These are phyloP conservation scores for Pantherophis vulpinus DNA, from an alignment of 2,797 vertebrate genomes.

Conservation along the genomic window DNA sequence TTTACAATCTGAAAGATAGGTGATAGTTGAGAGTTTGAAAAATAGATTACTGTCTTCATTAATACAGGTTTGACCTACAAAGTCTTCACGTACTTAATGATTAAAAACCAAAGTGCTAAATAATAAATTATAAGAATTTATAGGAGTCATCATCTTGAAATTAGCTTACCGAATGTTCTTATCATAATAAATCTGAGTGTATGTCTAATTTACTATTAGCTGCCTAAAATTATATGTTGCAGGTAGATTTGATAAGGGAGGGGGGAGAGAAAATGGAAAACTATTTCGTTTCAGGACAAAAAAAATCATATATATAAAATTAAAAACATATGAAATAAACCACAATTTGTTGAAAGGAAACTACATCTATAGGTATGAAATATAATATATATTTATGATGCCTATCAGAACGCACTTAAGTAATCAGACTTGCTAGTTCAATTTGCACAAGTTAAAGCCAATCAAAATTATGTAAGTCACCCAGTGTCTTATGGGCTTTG, in stretches of 20 bases:
- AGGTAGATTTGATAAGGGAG: slow-evolving; percentile 60
- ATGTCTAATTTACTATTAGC: slow-evolving; percentile 80
- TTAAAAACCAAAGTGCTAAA: slow-evolving; percentile 86
- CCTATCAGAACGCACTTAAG: not conserved
- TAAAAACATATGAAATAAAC: slow-evolving; percentile 78
- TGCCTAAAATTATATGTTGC: slow-evolving; percentile 84
- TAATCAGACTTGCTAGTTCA: not conserved
- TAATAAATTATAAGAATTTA: slow-evolving; percentile 89
- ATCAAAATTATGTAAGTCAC: not conserved
- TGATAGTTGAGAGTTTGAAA: slow-evolving; percentile 80
- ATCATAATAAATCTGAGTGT: slow-evolving; percentile 85
- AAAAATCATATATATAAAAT: slow-evolving; percentile 54
- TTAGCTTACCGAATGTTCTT: slow-evolving; percentile 86
- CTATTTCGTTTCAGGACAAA: slow-evolving; percentile 82
- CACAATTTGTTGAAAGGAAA: slow-evolving; percentile 70
- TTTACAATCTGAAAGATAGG: slow-evolving; percentile 81
- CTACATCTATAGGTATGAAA: slow-evolving; percentile 12
- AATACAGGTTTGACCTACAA: slow-evolving; percentile 87
- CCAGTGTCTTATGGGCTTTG: not conserved
- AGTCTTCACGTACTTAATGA: slow-evolving; percentile 86
- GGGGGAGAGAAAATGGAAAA: slow-evolving; percentile 54
- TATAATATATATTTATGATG: not conserved
- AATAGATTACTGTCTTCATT: slow-evolving; percentile 85
- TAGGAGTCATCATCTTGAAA: slow-evolving; percentile 86
- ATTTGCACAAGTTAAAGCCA: not conserved